Conservation (phyloP, 2,888 invertebrate genomes). For the Esperia sulphurella region DNA sequence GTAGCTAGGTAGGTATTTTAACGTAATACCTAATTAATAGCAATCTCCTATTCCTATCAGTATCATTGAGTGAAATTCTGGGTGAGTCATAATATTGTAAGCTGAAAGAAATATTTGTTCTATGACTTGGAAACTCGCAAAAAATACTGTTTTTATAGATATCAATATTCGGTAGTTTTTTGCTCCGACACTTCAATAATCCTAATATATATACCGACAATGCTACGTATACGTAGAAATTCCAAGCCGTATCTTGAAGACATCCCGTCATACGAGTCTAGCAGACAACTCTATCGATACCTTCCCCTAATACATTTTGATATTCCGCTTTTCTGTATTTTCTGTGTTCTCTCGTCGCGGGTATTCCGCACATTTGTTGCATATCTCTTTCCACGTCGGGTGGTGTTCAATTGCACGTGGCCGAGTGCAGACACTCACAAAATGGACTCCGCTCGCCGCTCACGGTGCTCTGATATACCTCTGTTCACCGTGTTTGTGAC, state of each 20-base stretch:
- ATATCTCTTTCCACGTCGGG: slow-evolving; percentile 68
- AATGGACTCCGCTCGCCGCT: slow-evolving; percentile 24
- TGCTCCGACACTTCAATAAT: no score
- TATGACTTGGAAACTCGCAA: no score
- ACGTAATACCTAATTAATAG: no score
- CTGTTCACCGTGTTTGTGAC: neutral
- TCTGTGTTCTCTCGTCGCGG: slow-evolving; percentile 4
- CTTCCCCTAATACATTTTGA: slow-evolving; percentile 8
- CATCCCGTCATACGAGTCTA: neutral
- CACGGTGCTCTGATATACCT: slow-evolving; percentile 8
- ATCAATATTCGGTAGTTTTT: no score
- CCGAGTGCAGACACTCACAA: slow-evolving; percentile 14
- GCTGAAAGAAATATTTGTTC: no score
- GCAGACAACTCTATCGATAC: slow-evolving; percentile 12
- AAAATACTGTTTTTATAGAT: no score
- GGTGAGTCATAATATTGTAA: no score
- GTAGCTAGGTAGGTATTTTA: no score
- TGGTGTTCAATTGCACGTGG: slow-evolving; percentile 67
- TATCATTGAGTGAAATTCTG: no score
- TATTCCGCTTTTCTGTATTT: slow-evolving; percentile 19
- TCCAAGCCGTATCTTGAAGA: neutral
- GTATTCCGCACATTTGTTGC: slow-evolving; percentile 36
- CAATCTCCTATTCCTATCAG: no score
- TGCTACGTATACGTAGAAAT: neutral
- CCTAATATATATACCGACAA: neutral